phyloP scores from a whole-genome alignment of 2,888 invertebrate species.

The Epirrhoe tristata region DNA sequence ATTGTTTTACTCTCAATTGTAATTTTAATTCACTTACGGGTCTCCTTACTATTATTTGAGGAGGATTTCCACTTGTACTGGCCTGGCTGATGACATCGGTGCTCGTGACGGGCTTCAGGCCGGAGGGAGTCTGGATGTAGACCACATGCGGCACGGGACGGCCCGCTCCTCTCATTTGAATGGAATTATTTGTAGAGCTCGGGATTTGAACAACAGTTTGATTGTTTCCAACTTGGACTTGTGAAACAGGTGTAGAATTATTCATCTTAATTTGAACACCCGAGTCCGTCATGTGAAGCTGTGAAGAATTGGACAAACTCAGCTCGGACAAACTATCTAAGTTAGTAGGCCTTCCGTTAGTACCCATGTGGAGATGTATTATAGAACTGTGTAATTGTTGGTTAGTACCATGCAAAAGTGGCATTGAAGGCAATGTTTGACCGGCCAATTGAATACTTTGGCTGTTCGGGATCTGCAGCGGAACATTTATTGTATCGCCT shows the following conservation, averaged over 20 bases:
- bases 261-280: conserved; percentile 72
- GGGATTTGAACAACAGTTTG: conserved; percentile 74
- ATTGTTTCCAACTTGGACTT: conserved; percentile 72
- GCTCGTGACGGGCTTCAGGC: conserved; percentile 78
- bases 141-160: conserved; percentile 84
- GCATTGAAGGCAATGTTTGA: conserved; percentile 73
- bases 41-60: conserved; percentile 81
- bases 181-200: conserved; percentile 69
- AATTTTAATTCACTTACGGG: conserved; percentile 74
- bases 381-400: conserved; percentile 76
- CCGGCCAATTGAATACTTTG: conserved; percentile 73
- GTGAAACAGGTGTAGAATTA: conserved; percentile 65
- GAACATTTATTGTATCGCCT: conserved; percentile 79
- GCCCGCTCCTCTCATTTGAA: conserved; percentile 70
- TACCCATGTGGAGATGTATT: conserved; percentile 80
- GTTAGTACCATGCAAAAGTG: conserved; percentile 68
- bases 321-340: conserved; percentile 71
- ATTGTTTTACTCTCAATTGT: conserved; percentile 35
- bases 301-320: conserved; percentile 67
- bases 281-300: conserved; percentile 68
- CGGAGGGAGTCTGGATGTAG: conserved; percentile 85
- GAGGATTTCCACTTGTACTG: conserved; percentile 80
- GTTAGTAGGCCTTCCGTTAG: conserved; percentile 64
- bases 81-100: conserved; percentile 80
- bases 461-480: conserved; percentile 71